Percentiles rank a stretch among this genome's conserved stretches.
phyloP scores from a whole-genome alignment of 2,888 invertebrate genomes.

The Cryptocheilus praepositus region DNA sequence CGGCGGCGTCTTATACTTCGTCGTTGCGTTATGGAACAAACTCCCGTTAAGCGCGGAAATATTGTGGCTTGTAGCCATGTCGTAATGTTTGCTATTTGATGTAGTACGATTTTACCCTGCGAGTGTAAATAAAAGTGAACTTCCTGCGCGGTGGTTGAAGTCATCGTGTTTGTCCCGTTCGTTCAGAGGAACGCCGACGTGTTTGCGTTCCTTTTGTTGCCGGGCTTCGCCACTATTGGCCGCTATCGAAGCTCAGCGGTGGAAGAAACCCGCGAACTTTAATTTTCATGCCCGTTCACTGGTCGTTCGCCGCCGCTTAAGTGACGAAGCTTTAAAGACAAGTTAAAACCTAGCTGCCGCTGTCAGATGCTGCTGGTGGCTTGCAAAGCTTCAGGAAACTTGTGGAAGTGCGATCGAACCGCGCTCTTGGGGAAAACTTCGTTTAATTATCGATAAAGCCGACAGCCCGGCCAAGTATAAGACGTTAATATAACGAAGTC shows the following conservation, averaged over 20 bases:
- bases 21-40: constrained; percentile 2
- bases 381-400: constrained; percentile 17
- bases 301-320: constrained; percentile 28
- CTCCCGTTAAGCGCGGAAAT: no score
- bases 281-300: constrained; percentile 26
- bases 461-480: constrained; percentile 24
- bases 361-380: constrained; percentile 29
- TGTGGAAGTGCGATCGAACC: constrained; percentile 21
- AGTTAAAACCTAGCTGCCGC: constrained; percentile 36
- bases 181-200: no score
- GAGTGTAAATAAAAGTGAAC: no score
- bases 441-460: constrained; percentile 47
- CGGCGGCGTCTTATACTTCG: no score
- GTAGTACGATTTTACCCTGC: no score
- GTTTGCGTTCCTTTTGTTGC: no score
- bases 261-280: constrained; percentile 27
- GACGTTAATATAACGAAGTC: constrained; percentile 43
- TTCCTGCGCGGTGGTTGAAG: no score
- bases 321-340: constrained; percentile 36
- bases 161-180: no score
- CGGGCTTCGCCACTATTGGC: constrained; percentile 14
- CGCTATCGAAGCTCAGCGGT: constrained; percentile 11
- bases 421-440: constrained; percentile 29
- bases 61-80: no score
- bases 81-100: no score